phyloP scores from a whole-genome alignment of 2,797 vertebrate genomes.

The Thunnus albacares region DNA sequence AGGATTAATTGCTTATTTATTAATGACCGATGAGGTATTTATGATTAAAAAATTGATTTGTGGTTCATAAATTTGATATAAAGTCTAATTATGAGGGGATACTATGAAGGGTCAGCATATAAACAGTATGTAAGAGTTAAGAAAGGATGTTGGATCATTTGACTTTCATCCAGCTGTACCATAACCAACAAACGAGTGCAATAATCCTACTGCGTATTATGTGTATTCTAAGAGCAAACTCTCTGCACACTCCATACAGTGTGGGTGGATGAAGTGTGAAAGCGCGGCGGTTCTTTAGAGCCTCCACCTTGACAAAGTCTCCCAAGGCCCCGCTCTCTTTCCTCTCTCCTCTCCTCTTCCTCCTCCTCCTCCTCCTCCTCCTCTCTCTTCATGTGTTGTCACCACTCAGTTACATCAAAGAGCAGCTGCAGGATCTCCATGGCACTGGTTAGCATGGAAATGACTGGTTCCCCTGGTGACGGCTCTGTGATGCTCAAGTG shows the following conservation, averaged over 20 bases:
- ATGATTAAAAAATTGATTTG: too few species aligned
- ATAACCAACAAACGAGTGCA: too few species aligned
- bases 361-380: background rate
- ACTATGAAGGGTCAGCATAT: too few species aligned
- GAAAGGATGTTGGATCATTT: too few species aligned
- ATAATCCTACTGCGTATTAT: background rate
- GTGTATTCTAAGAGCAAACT: background rate
- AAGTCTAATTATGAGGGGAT: too few species aligned
- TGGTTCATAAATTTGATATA: too few species aligned
- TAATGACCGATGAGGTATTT: too few species aligned
- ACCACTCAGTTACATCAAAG: slow-evolving; percentile 55
- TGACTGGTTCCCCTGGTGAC: slow-evolving; percentile 64
- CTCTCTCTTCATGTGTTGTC: slow-evolving; percentile 16
- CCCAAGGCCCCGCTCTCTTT: slow-evolving; percentile 30
- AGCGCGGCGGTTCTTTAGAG: slow-evolving; percentile 26
- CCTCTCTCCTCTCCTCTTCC: background rate
- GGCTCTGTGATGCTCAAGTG: slow-evolving; percentile 54
- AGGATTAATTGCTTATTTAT: too few species aligned
- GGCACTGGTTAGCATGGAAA: slow-evolving; percentile 69
- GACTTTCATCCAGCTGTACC: too few species aligned
- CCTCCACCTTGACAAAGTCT: slow-evolving; percentile 40
- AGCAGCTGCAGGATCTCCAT: slow-evolving; percentile 69
- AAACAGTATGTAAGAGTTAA: too few species aligned
- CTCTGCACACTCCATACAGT: background rate
- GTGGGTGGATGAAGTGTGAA: slow-evolving; percentile 3